Percentiles rank a stretch among this genome's conserved stretches.
Conservation (phyloP, 2,797 vertebrate species). For the Natrix natrix region DNA sequence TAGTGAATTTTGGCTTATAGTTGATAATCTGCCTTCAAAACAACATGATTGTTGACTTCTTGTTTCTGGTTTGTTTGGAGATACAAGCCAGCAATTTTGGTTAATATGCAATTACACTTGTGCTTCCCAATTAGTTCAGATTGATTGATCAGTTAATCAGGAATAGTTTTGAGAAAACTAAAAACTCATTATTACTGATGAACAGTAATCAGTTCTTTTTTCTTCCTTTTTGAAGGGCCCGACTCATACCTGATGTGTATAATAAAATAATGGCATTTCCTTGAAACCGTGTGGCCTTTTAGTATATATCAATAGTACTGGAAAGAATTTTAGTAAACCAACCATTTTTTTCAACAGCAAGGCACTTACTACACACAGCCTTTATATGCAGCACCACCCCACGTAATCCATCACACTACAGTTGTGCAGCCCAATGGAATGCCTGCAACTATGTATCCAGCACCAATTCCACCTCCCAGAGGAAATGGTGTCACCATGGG, state of each 20-base stretch:
- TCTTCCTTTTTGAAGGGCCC: neutral
- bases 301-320: neutral
- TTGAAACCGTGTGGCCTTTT: neutral
- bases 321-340: neutral
- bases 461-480: conserved; percentile 79
- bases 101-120: neutral
- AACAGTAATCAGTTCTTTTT: neutral
- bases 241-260: neutral
- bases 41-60: neutral
- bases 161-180: neutral
- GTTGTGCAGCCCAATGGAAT: conserved; percentile 98
- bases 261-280: neutral
- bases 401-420: conserved; percentile 98
- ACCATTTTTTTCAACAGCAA: conserved; percentile 78
- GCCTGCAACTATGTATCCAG: conserved; percentile 94
- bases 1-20: neutral
- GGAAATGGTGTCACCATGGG: conserved; percentile 91
- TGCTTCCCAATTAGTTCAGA: neutral
- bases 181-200: neutral
- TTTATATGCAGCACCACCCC: conserved; percentile 92
- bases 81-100: neutral
- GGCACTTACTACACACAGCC: conserved; percentile 97
- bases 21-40: neutral
- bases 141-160: neutral
- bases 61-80: neutral